Base-by-base conservation (phyloP, 2,888 invertebrate genomes). In the Cerastis leucographa region DNA sequence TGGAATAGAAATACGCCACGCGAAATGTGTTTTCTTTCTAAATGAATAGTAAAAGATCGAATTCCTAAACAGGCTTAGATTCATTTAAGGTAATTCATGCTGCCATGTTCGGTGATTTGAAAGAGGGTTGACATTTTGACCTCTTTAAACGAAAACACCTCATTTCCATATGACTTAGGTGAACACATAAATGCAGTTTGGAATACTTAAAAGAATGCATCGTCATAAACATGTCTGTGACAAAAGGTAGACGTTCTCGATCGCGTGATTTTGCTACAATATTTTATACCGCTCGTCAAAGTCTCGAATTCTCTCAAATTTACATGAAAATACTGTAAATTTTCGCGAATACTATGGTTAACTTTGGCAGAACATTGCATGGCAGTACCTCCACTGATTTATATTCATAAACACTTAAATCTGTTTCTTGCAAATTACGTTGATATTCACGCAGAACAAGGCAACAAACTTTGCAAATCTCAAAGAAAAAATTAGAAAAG, bases 311-410 rank as follows among this genome's bases (percentile, higher is more conserved):
- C 86, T 87, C 88, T 87, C 80, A 89, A 93, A 92, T 94, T 93
- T 92, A 90, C 92, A 92, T 94, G 87, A 89, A 89, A 91, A 86
- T 56, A 90, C 87, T 90, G 89, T 91, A 91, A 91, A 91, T 90
- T 92, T 91, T 90, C 79, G 90, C 91, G 81, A 90, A 88, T 81
- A 69, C 81, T 84, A 78, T 82, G 76, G 86, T 87, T 88, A 81
- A 88, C 84, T 87, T 89, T 89, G 84, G 85, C 86, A 88, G 89
- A 88, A 87, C 84, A 88, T 92, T 89, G 91, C 90, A 91, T 88
- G 89, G 77, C 78, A 71, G 81, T 83, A 75, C 74, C 78, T 83
- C 42, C 64, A 67, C 81, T 78, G 76, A 86, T 88, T 88, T 85
- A 76, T 87, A 88, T 88, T 85, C 81, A 87, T 84, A 85, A 76